These are phyloP conservation scores for Scleropages formosus DNA, from an alignment of 2,797 vertebrate genomes.

Conservation along the genomic window DNA sequence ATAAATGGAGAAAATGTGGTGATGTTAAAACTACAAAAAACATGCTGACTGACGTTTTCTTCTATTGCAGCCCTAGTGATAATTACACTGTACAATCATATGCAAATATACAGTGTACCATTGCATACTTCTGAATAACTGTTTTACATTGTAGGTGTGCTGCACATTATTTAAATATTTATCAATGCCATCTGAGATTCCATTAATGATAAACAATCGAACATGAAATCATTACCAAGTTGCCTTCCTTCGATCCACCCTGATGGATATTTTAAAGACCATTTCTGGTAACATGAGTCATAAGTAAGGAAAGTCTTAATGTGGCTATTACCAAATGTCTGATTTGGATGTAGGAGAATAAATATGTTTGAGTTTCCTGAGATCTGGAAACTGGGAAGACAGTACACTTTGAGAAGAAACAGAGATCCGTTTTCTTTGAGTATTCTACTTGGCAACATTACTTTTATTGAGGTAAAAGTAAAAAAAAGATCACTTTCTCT, in stretches of 20 bases:
- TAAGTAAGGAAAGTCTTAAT: constrained; percentile 20
- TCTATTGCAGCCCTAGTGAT: too few relatives aligned
- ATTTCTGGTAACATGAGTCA: constrained; percentile 33
- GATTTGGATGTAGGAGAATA: neutral
- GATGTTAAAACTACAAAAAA: neutral
- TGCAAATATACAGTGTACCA: too few relatives aligned
- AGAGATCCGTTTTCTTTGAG: too few relatives aligned
- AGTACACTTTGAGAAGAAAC: neutral
- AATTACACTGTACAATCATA: too few relatives aligned
- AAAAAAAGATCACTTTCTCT: too few relatives aligned
- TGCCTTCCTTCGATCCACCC: constrained; percentile 38
- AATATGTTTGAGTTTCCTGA: constrained; percentile 16
- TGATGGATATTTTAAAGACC: constrained; percentile 33
- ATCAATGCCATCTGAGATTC: constrained; percentile 6
- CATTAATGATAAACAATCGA: constrained; percentile 32
- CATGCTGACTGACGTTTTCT: too few relatives aligned
- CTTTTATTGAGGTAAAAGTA: too few relatives aligned
- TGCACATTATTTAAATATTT: constrained; percentile 10
- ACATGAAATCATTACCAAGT: constrained; percentile 31
- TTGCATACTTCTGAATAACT: neutral
- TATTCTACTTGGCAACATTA: neutral
- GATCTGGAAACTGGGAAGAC: neutral
- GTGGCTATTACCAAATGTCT: constrained; percentile 14
- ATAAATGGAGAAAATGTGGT: neutral
- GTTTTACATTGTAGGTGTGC: neutral